Evolutionary conservation across 2,113 vertebrate species (phyloP).

Genomic region (Stictonetta naevosa): DNA sequence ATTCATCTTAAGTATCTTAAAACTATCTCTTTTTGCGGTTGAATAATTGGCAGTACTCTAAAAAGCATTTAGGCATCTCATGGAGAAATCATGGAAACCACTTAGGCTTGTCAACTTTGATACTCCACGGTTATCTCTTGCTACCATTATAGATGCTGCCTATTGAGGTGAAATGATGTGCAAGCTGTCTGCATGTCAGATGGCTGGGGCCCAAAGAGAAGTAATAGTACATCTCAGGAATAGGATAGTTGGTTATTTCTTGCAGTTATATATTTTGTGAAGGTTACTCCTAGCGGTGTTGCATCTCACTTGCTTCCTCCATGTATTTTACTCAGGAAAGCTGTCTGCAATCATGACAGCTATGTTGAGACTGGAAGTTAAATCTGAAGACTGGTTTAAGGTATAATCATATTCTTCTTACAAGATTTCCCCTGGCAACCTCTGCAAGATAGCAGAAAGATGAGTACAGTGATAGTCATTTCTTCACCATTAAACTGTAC

Average conservation of each 20-base stretch:
- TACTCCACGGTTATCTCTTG: not conserved
- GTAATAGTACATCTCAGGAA: not conserved
- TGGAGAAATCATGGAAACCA: not conserved
- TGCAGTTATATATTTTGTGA: not conserved
- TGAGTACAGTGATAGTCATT: not conserved
- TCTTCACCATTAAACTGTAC: not conserved
- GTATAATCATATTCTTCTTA: not conserved
- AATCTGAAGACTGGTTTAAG: not conserved
- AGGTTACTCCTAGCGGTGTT: not conserved
- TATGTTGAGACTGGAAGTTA: not conserved
- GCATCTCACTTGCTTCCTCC: not conserved
- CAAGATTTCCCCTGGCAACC: not conserved
- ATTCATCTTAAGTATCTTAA: not conserved
- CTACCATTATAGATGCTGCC: not conserved
- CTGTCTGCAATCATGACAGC: not conserved
- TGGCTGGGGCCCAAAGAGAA: not conserved
- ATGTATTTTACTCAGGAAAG: not conserved
- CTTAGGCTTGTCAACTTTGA: not conserved
- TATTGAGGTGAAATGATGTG: not conserved
- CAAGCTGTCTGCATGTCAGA: not conserved
- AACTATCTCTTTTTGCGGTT: not conserved
- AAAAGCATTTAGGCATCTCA: conserved; percentile 15
- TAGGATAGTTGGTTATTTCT: not conserved
- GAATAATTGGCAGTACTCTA: not conserved
- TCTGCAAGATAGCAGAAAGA: not conserved